Base-by-base conservation (phyloP, 2,888 invertebrate genomes). In the Scaptomyza reducta region DNA sequence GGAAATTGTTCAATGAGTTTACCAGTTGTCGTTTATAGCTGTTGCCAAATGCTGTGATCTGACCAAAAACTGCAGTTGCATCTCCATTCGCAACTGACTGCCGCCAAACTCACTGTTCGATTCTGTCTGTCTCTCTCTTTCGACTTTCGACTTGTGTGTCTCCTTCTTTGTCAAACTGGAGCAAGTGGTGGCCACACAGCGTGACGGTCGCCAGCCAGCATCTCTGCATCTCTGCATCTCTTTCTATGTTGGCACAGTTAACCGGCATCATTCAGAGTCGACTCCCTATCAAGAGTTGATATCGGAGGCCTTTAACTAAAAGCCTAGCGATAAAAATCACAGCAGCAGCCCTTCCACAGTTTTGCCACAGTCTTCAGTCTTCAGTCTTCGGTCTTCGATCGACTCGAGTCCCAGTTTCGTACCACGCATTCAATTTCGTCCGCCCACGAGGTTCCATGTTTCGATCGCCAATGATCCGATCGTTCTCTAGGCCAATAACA, bases 401-500 rank as follows among this genome's bases (percentile, higher is more conserved):
- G 35, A 14, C 22, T 18, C 14, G 16, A 31, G 33, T 46, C 41
- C 41, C 61, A 65, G 63, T 54, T 74, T 66, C 47, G 49, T 54
- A 67, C 81, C 70, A 70, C 70, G 86, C 78, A 79, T 85, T 82
- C 85, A 78, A 87, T 82, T 82, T 82, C 67, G 55, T 76, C 67
- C 87, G 82, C 84, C 84, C 74, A 87, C 84, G 63, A 65, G 61
- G 25, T 44, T 54, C 45, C 72, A 63, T 70, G 71, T 75, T 74
- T 25, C 70, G 63, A 72, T 74, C 70, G 63, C 53, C 50, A 45
- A 64, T 47, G 50, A 72, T 73, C 70, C 59, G 53, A 66, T 72
- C 70, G 72, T 62, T 83, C 82, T 83, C 78, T 86, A 83, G 82
- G 80, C 84, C 82, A 83, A 83, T 79, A 83, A 86, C 84, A 86